These are phyloP conservation scores for Pantherophis alleghaniensis DNA, from an alignment of 2,797 vertebrate species.

Conservation along the genomic window DNA sequence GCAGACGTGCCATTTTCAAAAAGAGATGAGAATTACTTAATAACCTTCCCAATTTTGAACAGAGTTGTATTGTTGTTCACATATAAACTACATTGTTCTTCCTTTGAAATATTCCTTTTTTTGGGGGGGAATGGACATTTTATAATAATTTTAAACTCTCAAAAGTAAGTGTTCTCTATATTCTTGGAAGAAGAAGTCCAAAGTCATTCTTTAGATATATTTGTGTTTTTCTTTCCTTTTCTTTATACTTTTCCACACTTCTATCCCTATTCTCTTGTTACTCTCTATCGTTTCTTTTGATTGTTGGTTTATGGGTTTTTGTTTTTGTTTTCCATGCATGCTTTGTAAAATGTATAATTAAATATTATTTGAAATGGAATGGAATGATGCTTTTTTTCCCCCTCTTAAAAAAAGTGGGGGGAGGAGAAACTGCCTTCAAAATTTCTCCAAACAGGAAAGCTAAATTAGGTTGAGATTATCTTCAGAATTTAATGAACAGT, in stretches of 20 bases:
- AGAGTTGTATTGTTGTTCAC: not conserved
- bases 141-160: not conserved
- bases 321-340: not conserved
- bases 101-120: not conserved
- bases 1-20: slow-evolving; percentile 16
- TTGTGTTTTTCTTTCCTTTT: not conserved
- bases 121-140: not conserved
- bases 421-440: not conserved
- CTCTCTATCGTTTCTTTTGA: not conserved
- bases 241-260: not conserved
- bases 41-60: slow-evolving; percentile 14
- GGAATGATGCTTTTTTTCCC: not conserved
- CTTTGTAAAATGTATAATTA: not conserved
- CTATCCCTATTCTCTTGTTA: not conserved
- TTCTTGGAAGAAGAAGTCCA: not conserved
- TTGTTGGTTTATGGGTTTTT: not conserved
- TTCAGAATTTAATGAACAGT: slow-evolving; percentile 2
- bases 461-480: not conserved
- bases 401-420: rapidly evolving
- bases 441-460: not conserved
- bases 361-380: not conserved
- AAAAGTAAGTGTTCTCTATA: not conserved
- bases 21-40: not conserved
- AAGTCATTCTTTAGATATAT: not conserved
- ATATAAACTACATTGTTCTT: slow-evolving; percentile 15